Evolutionary conservation across 2,797 vertebrate genomes (phyloP), one percentile per base, ranked within the genome.

Genomic region (Nannoperca obscura): DNA sequence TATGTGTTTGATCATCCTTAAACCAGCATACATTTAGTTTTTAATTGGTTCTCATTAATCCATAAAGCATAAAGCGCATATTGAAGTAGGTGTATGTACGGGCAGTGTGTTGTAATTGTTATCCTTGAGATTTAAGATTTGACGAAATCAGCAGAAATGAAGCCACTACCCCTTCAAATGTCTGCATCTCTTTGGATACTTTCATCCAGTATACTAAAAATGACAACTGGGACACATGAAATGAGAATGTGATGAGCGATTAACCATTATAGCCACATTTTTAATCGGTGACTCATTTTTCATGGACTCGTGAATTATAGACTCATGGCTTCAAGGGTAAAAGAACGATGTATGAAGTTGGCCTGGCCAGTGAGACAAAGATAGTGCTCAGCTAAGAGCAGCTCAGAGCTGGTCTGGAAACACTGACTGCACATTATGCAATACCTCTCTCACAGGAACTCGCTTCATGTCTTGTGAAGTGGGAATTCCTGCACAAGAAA

Each of bases 401-500:
- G 64, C 36, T 73, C 32, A 34, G 32, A 34, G 32, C 30, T 19
- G 42, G 55, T 61, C 76, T 61, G 83, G 63, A 81, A 82, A 74
- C 52, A 66, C 12, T 53, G 42, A 36, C 38, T 53, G 20, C 5
- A 36, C 12, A 30, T 76, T 69, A 70, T 50, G 52, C 20, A 81
- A 71, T 13, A 30, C 13, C 7, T 49, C 15, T 69, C 76, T 55
- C 75, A 73, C 24, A 61, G 68, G 77, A 78, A 58, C 20, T 60
- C 59, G 5, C 57, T 73, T 67, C n/a, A 64, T 50, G 34, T 76
- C 76, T 62, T 64, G 47, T 76, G 53, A 71, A 67, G 42, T 46
- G 58, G 72, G 57, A 71, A 64, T 73, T 78, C 80, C 76, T 71
- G 74, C n/a, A n/a, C n/a, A 50, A 61, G 55, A 73, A 74, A 67